Evolutionary conservation across 2,113 vertebrate genomes (phyloP).

Genomic region (Alectura lathami): DNA sequence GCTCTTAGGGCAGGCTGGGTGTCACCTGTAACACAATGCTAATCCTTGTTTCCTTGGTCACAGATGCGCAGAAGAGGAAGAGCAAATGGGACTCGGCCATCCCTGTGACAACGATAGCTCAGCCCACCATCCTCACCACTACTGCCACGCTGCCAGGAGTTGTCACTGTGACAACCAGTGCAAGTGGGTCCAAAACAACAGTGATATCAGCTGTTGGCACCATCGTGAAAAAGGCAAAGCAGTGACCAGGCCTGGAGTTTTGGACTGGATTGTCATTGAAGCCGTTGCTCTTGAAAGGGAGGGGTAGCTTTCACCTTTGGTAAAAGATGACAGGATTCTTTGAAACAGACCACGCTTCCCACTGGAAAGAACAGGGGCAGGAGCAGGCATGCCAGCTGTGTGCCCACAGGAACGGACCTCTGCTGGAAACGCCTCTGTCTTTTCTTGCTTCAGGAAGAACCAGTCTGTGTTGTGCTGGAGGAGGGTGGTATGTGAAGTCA

Average conservation of each 20-base stretch:
- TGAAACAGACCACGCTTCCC: slow-evolving; percentile 19
- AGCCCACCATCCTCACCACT: slow-evolving; percentile 93
- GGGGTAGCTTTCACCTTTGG: slow-evolving; percentile 22
- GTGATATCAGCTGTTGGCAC: slow-evolving; percentile 98
- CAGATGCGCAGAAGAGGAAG: slow-evolving; percentile 97
- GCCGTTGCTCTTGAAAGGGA: neutral
- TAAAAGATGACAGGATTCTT: slow-evolving; percentile 39
- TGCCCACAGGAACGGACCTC: slow-evolving; percentile 34
- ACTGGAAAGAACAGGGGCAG: neutral
- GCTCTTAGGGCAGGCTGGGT: neutral
- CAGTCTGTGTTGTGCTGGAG: neutral
- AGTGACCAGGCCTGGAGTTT: slow-evolving; percentile 79
- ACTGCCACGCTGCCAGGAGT: slow-evolving; percentile 90
- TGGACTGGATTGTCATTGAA: slow-evolving; percentile 21
- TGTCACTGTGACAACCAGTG: slow-evolving; percentile 95
- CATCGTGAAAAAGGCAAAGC: slow-evolving; percentile 97
- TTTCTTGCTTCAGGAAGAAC: neutral
- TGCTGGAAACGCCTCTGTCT: slow-evolving; percentile 16
- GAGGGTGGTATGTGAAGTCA: neutral
- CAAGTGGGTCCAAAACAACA: slow-evolving; percentile 96
- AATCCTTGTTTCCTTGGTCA: neutral
- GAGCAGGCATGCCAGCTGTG: slow-evolving; percentile 32
- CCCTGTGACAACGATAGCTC: slow-evolving; percentile 89
- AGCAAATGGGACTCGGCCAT: slow-evolving; percentile 99
- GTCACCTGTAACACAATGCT: neutral